Base-by-base conservation (phyloP, 2,797 vertebrate species). In the Spinibarbus caldwelli region DNA sequence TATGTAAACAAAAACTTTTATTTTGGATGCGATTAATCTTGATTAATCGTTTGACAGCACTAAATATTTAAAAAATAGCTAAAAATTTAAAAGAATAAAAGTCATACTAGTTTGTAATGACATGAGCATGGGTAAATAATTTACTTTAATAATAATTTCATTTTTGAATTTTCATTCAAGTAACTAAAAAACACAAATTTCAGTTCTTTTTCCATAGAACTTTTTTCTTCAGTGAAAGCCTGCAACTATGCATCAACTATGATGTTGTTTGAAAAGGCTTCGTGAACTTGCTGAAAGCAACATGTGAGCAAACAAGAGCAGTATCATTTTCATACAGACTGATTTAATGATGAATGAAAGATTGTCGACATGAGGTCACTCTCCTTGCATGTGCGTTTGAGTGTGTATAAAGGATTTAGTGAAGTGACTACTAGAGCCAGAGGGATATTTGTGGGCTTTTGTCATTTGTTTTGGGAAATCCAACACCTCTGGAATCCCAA, bases 361-460 rank as follows among this genome's bases (percentile, higher is more conserved):
- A 11, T 72, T 87, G 43, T 73, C 10, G 57, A 54, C 81, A 70
- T 88, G 86, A 88, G 67, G 83, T 88, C 87, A 87, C 12, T 67
- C 71, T 64, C 31, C 41, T 64, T 41, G 64, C 29, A 41, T 62
- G 21, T 34, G 49, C 52, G 36, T 72, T 38, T 70, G 52, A 43
- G 64, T 52, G 72, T 49, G 36, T 68, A 45, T 79, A 26, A 57
- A 82, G 78, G 21, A 59, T 23, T 72, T 29, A 6, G 71, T 47
- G 64, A 52, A 78, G 78, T 78, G 73, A 47, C 81, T 64, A 12
- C 34, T 52, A 79, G 29, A 79, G 66, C 83, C 62, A 47, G n/a
- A 29, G 85, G 73, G 52, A 52, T 82, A 47, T 80, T 83, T 36
- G 9, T 21, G 34, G 73, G 64, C 76, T 85, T 68, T 88, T 6